Conservation (phyloP, 2,797 vertebrate species). For the Clamator glandarius region DNA sequence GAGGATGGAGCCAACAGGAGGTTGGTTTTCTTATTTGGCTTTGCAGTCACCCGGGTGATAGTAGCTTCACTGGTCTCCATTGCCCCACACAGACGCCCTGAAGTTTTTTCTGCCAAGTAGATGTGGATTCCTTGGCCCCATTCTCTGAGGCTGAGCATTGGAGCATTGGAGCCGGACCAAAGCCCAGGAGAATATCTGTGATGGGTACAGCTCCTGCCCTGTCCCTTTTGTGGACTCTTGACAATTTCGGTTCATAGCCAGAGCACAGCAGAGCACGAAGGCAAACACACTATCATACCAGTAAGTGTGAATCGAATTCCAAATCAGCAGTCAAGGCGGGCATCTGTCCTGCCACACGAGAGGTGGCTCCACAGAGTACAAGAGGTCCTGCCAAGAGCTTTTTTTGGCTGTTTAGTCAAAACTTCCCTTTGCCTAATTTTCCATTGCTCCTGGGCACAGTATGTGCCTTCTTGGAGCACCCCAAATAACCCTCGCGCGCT, state of each 20-base stretch:
- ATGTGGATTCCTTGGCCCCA: not conserved
- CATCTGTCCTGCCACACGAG: not conserved
- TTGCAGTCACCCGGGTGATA: not conserved
- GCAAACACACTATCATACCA: not conserved
- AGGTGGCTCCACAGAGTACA: slow-evolving; percentile 47
- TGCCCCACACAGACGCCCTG: rapidly evolving
- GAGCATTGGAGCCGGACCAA: not conserved
- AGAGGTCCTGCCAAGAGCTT: slow-evolving; percentile 53
- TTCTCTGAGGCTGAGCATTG: not conserved
- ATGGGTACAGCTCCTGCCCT: not conserved
- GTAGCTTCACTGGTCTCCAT: not conserved
- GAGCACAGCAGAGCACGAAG: not conserved
- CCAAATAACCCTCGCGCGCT: slow-evolving; percentile 27
- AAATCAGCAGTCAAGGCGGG: slow-evolving; percentile 1
- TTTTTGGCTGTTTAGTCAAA: slow-evolving; percentile 51
- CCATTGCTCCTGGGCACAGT: slow-evolving; percentile 52
- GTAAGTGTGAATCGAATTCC: not conserved
- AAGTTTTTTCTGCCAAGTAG: not conserved
- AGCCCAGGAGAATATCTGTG: not conserved
- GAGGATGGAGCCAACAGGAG: not conserved
- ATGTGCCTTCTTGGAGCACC: slow-evolving; percentile 54
- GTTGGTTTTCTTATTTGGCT: not conserved
- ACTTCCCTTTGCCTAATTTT: slow-evolving; percentile 64
- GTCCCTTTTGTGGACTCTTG: not conserved
- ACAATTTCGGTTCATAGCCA: not conserved